Evolutionary conservation across 2,888 invertebrate genomes (phyloP).

Genomic region (Muschampia plurimacula): DNA sequence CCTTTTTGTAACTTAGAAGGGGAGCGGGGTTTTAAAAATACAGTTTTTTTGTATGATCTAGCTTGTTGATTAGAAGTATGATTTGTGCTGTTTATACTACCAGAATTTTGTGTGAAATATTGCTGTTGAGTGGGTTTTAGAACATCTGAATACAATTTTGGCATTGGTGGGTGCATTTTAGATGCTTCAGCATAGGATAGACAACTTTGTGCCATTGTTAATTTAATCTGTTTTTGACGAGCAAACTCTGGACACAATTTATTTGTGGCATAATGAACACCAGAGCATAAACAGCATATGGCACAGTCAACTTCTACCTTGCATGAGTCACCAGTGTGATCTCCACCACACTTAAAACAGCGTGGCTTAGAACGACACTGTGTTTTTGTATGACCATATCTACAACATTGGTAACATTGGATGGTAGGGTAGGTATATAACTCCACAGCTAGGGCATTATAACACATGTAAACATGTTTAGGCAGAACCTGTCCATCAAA

Average conservation of each 20-base stretch:
- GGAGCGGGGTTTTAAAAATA: not conserved
- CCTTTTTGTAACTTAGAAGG: not conserved
- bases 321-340: constrained; percentile 8
- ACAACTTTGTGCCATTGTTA: not conserved
- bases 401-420: not conserved
- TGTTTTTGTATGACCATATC: constrained; percentile 7
- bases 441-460: constrained; percentile 16
- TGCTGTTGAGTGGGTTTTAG: not conserved
- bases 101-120: not conserved
- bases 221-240: not conserved
- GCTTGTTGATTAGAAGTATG: not conserved
- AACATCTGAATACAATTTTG: not conserved
- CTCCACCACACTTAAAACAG: constrained; percentile 12
- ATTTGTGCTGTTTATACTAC: not conserved
- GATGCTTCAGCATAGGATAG: not conserved
- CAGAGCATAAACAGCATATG: not conserved
- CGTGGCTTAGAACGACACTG: constrained; percentile 15
- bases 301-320: not conserved
- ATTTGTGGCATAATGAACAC: not conserved
- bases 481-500: constrained; percentile 35
- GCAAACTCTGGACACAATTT: not conserved
- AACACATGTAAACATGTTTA: constrained; percentile 22
- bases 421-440: not conserved
- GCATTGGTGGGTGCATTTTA: not conserved
- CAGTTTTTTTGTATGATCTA: not conserved